These are phyloP conservation scores for Phasia obesa DNA, from an alignment of 2,888 invertebrate species.

Conservation along the genomic window DNA sequence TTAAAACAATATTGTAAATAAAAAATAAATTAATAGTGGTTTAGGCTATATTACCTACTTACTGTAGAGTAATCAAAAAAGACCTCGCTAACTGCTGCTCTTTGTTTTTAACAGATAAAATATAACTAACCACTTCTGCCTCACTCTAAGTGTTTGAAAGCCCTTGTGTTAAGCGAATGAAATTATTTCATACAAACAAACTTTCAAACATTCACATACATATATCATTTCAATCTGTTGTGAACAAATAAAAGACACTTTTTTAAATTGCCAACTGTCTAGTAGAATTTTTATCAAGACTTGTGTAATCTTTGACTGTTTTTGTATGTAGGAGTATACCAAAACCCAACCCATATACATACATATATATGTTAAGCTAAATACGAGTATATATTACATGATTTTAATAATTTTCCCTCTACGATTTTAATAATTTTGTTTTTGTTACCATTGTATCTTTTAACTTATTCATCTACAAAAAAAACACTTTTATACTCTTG, in stretches of 20 bases:
- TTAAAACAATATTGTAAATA: too few species aligned
- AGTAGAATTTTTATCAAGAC: conserved; percentile 52
- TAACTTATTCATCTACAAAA: neutral
- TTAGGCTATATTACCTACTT: too few species aligned
- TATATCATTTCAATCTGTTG: neutral
- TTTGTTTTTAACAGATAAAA: neutral
- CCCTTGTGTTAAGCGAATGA: neutral
- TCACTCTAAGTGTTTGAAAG: neutral
- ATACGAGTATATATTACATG: neutral
- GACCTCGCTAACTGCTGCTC: neutral
- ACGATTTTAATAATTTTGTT: neutral
- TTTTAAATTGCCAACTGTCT: conserved; percentile 55
- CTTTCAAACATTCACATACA: neutral
- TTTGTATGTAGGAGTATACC: too few species aligned
- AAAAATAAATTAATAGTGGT: too few species aligned
- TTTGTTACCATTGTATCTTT: conserved; percentile 5
- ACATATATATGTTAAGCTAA: neutral
- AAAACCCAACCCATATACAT: neutral
- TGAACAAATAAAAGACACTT: conserved; percentile 29
- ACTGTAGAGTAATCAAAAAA: neutral
- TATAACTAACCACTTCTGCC: neutral
- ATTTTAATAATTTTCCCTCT: too few species aligned
- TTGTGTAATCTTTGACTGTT: conserved; percentile 40
- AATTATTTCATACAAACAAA: conserved; percentile 18
- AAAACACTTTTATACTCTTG: neutral